Conservation (phyloP, 2,797 vertebrate species). For the Nyctalus aviator region DNA sequence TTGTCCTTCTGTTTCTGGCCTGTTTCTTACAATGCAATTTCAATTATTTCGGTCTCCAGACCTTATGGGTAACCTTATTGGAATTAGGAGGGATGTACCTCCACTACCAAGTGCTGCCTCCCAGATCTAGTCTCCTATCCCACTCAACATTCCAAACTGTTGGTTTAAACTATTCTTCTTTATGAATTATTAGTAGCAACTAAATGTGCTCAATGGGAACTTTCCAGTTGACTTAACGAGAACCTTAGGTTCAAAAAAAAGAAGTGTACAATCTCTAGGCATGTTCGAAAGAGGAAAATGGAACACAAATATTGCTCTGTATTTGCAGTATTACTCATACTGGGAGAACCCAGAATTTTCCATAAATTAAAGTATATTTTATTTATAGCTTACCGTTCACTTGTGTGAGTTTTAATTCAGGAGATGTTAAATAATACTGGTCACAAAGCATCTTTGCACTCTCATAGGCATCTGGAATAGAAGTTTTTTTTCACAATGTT, state of each 20-base stretch:
- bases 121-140: not conserved
- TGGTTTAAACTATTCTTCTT: constrained; percentile 7
- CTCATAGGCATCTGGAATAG: constrained; percentile 94
- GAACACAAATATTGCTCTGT: not conserved
- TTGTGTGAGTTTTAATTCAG: constrained; percentile 94
- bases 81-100: not conserved
- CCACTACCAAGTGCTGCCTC: not conserved
- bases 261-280: not conserved
- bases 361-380: constrained; percentile 7
- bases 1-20: not conserved
- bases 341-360: constrained; percentile 1
- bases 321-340: not conserved
- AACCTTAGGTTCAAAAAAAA: constrained; percentile 20
- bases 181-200: not conserved
- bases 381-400: constrained; percentile 92
- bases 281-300: not conserved
- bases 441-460: constrained; percentile 97
- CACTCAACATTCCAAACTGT: constrained; percentile 18
- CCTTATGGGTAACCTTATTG: not conserved
- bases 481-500: not conserved
- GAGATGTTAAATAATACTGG: constrained; percentile 97
- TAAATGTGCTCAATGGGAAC: not conserved
- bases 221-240: constrained; percentile 1
- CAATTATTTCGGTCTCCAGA: constrained; percentile 7
- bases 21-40: constrained; percentile 15